phyloP scores from a whole-genome alignment of 1,140 invertebrate species.

The Drusus annulatus region DNA sequence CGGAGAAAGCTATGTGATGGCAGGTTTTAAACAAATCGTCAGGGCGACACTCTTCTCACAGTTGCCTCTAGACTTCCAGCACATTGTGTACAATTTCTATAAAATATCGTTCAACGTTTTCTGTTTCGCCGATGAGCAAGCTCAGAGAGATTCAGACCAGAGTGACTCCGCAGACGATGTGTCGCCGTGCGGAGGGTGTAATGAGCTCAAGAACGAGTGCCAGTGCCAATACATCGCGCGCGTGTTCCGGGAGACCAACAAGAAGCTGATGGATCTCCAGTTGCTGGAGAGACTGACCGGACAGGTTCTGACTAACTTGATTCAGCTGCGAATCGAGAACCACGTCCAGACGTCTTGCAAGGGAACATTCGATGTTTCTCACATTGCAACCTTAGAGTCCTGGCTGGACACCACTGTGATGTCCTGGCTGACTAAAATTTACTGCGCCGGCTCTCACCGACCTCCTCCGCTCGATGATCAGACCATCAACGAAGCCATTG shows the following conservation, averaged over 20 bases:
- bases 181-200: conserved; percentile 80
- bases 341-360: conserved; percentile 86
- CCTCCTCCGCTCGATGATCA: conserved; percentile 69
- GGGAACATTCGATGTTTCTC: conserved; percentile 87
- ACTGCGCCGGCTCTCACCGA: conserved; percentile 76
- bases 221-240: conserved; percentile 82
- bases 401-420: conserved; percentile 89
- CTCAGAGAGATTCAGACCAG: conserved; percentile 65
- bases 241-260: conserved; percentile 85
- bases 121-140: conserved; percentile 62
- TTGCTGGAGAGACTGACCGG: conserved; percentile 86
- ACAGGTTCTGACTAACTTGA: conserved; percentile 85
- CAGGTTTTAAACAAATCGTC: conserved; percentile 77
- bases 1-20: conserved; percentile 71
- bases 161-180: conserved; percentile 72
- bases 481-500: conserved; percentile 73
- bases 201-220: conserved; percentile 77
- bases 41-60: conserved; percentile 80
- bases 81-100: conserved; percentile 83
- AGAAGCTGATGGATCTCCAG: conserved; percentile 81
- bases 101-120: conserved; percentile 84
- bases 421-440: conserved; percentile 87
- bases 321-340: conserved; percentile 84
- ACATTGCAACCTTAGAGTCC: conserved; percentile 81
- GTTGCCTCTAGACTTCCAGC: conserved; percentile 78